Evolutionary conservation across 2,113 vertebrate genomes (phyloP).

Genomic region (Sminthopsis crassicaudata): DNA sequence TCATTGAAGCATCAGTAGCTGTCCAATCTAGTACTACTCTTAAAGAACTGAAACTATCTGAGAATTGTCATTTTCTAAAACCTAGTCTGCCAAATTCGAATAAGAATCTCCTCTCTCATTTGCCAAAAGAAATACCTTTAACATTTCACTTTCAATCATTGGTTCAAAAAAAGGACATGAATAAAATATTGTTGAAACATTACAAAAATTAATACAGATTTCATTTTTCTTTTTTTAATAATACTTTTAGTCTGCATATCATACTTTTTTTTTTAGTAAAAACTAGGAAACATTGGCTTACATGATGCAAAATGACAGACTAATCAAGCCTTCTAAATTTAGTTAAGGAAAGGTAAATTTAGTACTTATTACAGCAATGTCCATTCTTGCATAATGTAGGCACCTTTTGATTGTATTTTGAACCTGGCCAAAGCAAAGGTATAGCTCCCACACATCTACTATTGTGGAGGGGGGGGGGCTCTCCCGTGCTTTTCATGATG

Average conservation of each 20-base stretch:
- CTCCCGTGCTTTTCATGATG: neutral
- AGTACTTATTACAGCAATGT: neutral
- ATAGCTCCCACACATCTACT: constrained; percentile 6
- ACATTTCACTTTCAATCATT: constrained; percentile 5
- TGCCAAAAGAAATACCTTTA: constrained; percentile 29
- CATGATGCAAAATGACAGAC: constrained; percentile 24
- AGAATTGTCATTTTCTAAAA: constrained; percentile 17
- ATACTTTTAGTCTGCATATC: neutral
- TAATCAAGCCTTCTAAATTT: neutral
- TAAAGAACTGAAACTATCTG: constrained; percentile 17
- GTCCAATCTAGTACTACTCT: constrained; percentile 34
- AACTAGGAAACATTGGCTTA: constrained; percentile 7
- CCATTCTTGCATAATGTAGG: constrained; percentile 51
- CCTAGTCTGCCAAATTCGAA: constrained; percentile 32
- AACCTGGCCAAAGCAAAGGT: constrained; percentile 42
- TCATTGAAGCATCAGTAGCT: constrained; percentile 32
- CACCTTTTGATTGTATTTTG: constrained; percentile 59
- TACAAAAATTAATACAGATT: constrained; percentile 19
- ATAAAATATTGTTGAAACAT: constrained; percentile 9
- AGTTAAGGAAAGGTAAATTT: neutral
- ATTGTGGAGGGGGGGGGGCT: rapidly evolving
- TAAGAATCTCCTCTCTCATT: constrained; percentile 29
- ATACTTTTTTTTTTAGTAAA: constrained; percentile 4
- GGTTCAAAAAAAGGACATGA: constrained; percentile 41
- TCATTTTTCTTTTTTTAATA: constrained; percentile 32